Percentiles rank a stretch among this genome's conserved stretches.
Conservation (phyloP, 2,888 invertebrate species). For the Drosophila ustulata region DNA sequence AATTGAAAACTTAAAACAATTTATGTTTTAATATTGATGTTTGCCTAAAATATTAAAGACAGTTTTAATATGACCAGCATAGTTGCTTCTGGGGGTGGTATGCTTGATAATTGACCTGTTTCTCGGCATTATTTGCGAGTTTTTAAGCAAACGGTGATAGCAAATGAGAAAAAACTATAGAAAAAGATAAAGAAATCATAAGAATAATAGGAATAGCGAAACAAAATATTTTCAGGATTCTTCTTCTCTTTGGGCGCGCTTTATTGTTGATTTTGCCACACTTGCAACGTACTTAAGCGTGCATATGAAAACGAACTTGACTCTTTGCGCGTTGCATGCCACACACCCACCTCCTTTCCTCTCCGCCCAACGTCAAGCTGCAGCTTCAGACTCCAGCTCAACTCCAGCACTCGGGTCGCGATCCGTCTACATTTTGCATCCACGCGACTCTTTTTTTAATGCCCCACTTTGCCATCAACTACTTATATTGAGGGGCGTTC, state of each 20-base stretch:
- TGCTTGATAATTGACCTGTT: too few species aligned
- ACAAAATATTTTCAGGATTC: slow-evolving; percentile 57
- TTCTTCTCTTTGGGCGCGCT: slow-evolving; percentile 49
- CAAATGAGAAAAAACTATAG: too few species aligned
- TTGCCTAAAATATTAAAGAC: too few species aligned
- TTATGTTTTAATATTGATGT: too few species aligned
- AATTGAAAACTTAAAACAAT: too few species aligned
- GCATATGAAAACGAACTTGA: slow-evolving; percentile 62
- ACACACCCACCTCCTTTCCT: slow-evolving; percentile 1
- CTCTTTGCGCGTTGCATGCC: slow-evolving; percentile 9
- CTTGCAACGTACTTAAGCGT: slow-evolving; percentile 64
- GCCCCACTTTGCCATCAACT: slow-evolving; percentile 42
- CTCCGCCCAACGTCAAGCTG: not conserved
- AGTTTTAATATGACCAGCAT: too few species aligned
- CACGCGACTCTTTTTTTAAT: slow-evolving; percentile 42
- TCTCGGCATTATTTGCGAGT: too few species aligned
- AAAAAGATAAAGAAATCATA: too few species aligned
- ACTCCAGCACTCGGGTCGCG: slow-evolving; percentile 7
- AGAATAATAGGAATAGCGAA: not conserved
- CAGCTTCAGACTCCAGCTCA: slow-evolving; percentile 4
- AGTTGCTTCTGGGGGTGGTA: too few species aligned
- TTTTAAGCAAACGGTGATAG: too few species aligned
- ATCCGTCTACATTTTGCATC: slow-evolving; percentile 37
- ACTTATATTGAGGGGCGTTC: slow-evolving; percentile 2
- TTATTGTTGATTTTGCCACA: slow-evolving; percentile 47